A percentile compares a stretch with the other conserved stretches of the same genome.
Conservation (phyloP, 2,888 invertebrate species). For the Ceraclea dissimilis region DNA sequence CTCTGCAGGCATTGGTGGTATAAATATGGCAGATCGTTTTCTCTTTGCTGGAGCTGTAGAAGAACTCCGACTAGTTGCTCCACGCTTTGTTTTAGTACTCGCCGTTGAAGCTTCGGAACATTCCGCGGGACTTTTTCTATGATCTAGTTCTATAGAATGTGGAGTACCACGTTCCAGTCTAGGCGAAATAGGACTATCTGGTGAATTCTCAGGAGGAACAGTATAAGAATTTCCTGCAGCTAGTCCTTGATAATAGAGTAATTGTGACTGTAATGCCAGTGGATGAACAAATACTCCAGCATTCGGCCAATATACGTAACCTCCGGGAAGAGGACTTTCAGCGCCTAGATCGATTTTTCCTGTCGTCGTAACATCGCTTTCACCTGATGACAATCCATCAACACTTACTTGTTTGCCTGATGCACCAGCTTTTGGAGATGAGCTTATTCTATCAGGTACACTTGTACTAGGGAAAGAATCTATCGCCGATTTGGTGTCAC, state of each 20-base stretch:
- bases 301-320: conserved; percentile 64
- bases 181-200: conserved; percentile 29
- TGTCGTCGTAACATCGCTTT: conserved; percentile 25
- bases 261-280: conserved; percentile 61
- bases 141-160: conserved; percentile 32
- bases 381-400: conserved; percentile 34
- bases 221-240: conserved; percentile 42
- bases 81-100: conserved; percentile 39
- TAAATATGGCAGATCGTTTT: conserved; percentile 76
- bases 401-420: conserved; percentile 38
- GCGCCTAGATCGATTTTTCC: conserved; percentile 36
- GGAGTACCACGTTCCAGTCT: conserved; percentile 35
- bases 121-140: conserved; percentile 39
- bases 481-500: conserved; percentile 9
- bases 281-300: conserved; percentile 68
- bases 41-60: conserved; percentile 50
- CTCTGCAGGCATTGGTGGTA: conserved; percentile 72
- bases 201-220: conserved; percentile 38
- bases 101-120: conserved; percentile 33
- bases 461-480: conserved; percentile 24
- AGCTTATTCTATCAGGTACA: conserved; percentile 28
- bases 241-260: conserved; percentile 68
- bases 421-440: conserved; percentile 41
- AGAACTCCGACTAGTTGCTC: conserved; percentile 31
- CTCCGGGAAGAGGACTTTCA: conserved; percentile 37